Evolutionary conservation across 2,888 invertebrate genomes (phyloP).

Genomic region (Oscheius myriophilus): DNA sequence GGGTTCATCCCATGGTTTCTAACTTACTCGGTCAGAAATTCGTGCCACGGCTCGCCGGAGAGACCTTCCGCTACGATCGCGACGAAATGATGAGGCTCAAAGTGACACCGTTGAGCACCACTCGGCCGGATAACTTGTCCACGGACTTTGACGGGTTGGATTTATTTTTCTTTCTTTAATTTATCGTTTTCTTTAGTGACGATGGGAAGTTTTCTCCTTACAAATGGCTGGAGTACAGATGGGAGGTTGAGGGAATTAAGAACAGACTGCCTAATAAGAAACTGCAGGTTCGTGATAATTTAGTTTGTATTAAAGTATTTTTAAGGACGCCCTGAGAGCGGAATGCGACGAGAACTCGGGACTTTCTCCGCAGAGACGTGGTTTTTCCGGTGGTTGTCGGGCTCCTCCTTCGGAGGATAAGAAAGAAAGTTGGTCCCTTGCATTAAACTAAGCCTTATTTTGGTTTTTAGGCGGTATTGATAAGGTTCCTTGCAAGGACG

Average conservation of each 20-base stretch:
- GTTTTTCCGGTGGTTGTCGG: conserved; percentile 63
- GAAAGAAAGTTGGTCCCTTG: conserved; percentile 24
- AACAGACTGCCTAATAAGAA: conserved; percentile 50
- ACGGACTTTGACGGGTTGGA: conserved; percentile 61
- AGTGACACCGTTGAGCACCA: conserved; percentile 42
- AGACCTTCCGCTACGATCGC: conserved; percentile 40
- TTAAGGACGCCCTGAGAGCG: conserved; percentile 42
- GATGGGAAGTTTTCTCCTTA: conserved; percentile 64
- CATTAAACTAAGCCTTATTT: background rate
- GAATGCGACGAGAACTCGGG: conserved; percentile 53
- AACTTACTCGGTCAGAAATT: conserved; percentile 41
- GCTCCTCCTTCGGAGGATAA: conserved; percentile 56
- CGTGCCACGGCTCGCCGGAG: conserved; percentile 32
- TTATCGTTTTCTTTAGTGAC: conserved; percentile 49
- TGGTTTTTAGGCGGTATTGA: conserved; percentile 6
- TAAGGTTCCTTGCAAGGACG: conserved; percentile 18
- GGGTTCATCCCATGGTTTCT: conserved; percentile 46
- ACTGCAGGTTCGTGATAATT: conserved; percentile 24
- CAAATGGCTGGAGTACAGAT: conserved; percentile 63
- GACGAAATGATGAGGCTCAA: conserved; percentile 59
- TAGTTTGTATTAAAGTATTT: background rate
- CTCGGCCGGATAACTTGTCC: conserved; percentile 58
- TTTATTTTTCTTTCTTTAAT: conserved; percentile 2
- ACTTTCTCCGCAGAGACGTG: conserved; percentile 66
- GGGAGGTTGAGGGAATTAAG: conserved; percentile 64